These are phyloP conservation scores for Euglossa dilemma DNA, from an alignment of 1,140 invertebrate genomes.

Conservation along the genomic window DNA sequence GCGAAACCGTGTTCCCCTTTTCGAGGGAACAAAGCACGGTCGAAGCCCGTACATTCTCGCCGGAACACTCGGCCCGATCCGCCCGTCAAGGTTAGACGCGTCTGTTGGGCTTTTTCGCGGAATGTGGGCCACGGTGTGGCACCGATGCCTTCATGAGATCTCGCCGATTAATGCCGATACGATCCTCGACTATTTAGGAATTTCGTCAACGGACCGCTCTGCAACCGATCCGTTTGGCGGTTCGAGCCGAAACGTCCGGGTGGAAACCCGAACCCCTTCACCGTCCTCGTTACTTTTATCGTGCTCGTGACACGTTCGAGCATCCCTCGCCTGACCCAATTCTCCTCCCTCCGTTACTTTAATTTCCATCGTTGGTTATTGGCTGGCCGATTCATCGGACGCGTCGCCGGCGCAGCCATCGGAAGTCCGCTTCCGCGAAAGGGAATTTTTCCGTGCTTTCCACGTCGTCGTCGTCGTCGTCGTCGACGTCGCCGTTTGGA, in stretches of 20 bases:
- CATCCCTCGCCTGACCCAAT: no score
- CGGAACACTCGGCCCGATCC: neutral
- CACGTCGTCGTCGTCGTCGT: no score
- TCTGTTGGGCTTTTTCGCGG: slow-evolving; percentile 20
- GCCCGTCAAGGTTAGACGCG: slow-evolving; percentile 13
- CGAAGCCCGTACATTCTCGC: neutral
- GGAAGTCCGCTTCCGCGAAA: no score
- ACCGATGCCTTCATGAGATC: slow-evolving; percentile 31
- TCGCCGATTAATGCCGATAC: slow-evolving; percentile 26
- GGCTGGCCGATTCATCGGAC: neutral
- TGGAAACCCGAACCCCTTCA: no score
- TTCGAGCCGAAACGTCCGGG: no score
- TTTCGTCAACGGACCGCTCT: no score
- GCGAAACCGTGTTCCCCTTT: neutral
- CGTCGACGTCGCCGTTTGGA: no score
- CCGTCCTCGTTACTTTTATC: neutral
- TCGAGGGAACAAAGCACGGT: neutral
- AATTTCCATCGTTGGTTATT: neutral
- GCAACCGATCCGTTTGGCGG: no score
- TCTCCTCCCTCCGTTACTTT: neutral
- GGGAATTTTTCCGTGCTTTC: no score
- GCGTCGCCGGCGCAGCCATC: no score
- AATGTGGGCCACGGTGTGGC: slow-evolving; percentile 38
- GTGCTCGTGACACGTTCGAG: no score
- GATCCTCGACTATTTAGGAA: no score